Conservation (phyloP, 1,140 invertebrate genomes). For the Carcinoscorpius rotundicauda region DNA sequence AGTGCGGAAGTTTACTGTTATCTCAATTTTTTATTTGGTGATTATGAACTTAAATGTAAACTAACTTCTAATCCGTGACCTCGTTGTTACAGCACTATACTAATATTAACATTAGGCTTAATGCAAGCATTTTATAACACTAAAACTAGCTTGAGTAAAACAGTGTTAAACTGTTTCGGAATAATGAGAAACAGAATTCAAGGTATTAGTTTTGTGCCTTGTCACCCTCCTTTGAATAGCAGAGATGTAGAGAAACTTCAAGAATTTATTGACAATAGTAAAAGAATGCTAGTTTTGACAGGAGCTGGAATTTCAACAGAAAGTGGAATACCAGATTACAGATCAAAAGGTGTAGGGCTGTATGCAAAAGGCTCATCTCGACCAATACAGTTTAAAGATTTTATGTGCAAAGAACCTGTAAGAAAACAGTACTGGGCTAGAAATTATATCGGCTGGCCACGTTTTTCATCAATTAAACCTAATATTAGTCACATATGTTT, state of each 20-base stretch:
- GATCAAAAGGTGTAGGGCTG: slow-evolving; percentile 74
- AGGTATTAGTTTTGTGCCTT: slow-evolving; percentile 16
- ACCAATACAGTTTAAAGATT: slow-evolving; percentile 44
- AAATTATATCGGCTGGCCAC: slow-evolving; percentile 86
- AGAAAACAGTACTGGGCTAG: slow-evolving; percentile 88
- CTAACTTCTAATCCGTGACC: no score
- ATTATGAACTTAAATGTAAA: no score
- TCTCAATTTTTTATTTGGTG: no score
- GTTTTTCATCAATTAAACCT: slow-evolving; percentile 40
- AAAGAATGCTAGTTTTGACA: slow-evolving; percentile 51
- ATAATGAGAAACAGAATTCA: no score
- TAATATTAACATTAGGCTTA: no score
- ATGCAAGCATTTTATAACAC: no score
- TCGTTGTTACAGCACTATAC: no score
- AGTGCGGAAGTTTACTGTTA: no score
- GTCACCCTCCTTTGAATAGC: slow-evolving; percentile 21
- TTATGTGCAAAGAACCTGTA: slow-evolving; percentile 43
- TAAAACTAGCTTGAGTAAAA: no score
- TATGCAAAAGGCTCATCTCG: slow-evolving; percentile 77
- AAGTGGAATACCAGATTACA: slow-evolving; percentile 69
- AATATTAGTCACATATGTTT: slow-evolving; percentile 40
- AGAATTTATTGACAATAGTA: slow-evolving; percentile 41
- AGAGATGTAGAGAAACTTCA: slow-evolving; percentile 48
- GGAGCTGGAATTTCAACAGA: slow-evolving; percentile 68
- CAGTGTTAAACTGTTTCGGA: no score